Evolutionary conservation across 2,888 invertebrate species (phyloP).

Genomic region (Strigamia transsilvanica): DNA sequence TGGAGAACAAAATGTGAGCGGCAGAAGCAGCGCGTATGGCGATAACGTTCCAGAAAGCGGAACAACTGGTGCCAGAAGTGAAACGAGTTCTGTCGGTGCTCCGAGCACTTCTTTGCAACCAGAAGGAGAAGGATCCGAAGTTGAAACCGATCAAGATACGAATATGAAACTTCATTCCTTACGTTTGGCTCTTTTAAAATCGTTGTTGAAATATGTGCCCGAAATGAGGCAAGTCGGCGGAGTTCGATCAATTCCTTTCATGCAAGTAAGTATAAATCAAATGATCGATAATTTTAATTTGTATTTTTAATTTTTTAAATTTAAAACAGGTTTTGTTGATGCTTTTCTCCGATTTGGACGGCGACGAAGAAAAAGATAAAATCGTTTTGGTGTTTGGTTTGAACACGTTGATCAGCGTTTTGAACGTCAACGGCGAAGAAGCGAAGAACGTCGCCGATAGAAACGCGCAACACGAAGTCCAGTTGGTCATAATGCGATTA

Average conservation of each 20-base stretch:
- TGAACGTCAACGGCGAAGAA: conserved; percentile 66
- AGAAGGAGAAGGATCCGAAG: conserved; percentile 60
- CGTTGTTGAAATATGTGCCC: conserved; percentile 80
- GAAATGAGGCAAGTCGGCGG: conserved; percentile 80
- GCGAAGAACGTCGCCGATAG: conserved; percentile 70
- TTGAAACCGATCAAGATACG: conserved; percentile 63
- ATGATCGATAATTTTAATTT: background rate
- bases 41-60: conserved; percentile 71
- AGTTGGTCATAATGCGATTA: conserved; percentile 85
- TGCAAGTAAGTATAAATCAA: conserved; percentile 73
- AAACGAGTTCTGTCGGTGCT: conserved; percentile 69
- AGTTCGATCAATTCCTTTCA: conserved; percentile 85
- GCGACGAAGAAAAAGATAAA: conserved; percentile 81
- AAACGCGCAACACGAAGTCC: conserved; percentile 81
- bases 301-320: conserved; percentile 44
- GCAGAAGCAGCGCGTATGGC: conserved; percentile 90
- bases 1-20: conserved; percentile 85
- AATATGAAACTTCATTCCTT: conserved; percentile 71
- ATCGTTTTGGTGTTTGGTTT: conserved; percentile 79
- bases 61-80: conserved; percentile 67
- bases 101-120: conserved; percentile 63
- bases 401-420: conserved; percentile 71
- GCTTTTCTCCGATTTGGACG: conserved; percentile 87
- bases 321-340: conserved; percentile 77
- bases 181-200: conserved; percentile 76